phyloP scores from a whole-genome alignment of 1,140 invertebrate species.

The Aphaenogaster rudis region DNA sequence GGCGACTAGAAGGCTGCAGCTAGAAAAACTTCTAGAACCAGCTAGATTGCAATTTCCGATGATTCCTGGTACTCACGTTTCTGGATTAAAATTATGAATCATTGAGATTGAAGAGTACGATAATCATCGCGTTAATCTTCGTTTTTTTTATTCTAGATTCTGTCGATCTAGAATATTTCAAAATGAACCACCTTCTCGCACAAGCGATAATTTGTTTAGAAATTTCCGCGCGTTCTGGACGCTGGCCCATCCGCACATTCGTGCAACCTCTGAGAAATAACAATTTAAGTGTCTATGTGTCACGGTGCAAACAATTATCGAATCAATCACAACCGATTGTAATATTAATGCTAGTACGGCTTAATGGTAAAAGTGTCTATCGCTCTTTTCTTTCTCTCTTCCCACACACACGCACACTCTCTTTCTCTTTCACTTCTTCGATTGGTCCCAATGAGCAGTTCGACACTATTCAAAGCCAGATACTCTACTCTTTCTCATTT shows the following conservation, averaged over 20 bases:
- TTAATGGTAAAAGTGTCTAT: constrained; percentile 78
- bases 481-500: constrained; percentile 39
- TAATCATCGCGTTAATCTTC: neutral
- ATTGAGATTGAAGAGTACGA: neutral
- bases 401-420: constrained; percentile 63
- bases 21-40: neutral
- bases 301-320: constrained; percentile 87
- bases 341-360: constrained; percentile 82
- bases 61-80: neutral
- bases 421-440: constrained; percentile 69
- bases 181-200: neutral
- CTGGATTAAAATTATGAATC: neutral
- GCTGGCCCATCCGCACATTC: constrained; percentile 17
- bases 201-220: neutral
- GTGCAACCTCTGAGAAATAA: constrained; percentile 68
- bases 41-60: too few relatives aligned
- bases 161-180: neutral
- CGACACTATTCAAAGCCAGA: constrained; percentile 78
- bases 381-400: constrained; percentile 50
- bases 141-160: too few relatives aligned
- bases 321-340: constrained; percentile 85
- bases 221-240: neutral
- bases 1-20: too few relatives aligned
- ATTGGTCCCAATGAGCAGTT: constrained; percentile 83
- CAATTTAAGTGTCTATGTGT: constrained; percentile 85